Evolutionary conservation across 1,140 invertebrate genomes (phyloP), one percentile per base, ranked within the genome.

Genomic region (Rhysida immarginata): DNA sequence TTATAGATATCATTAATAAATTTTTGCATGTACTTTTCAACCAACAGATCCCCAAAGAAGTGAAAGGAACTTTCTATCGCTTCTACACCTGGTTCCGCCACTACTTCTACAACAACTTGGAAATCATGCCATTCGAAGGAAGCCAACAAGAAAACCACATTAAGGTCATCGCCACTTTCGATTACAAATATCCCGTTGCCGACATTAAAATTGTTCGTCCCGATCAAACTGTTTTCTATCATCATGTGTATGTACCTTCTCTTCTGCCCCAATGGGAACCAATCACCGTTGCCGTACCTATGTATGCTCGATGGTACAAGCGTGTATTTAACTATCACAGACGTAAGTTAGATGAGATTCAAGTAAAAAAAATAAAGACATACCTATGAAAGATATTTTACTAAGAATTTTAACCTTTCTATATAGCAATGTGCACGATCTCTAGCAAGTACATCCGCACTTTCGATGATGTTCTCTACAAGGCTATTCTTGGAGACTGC

Each of bases 81-180:
- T 8, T 51, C 13, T 51, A 24, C 20, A 5, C 16, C 3, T 55
- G 18, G 5, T 26, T 55, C 24, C 41, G 24, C 16, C 54, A 55
- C 44, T 18, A 11, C 16, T 55, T 29, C 44, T 55, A 55, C 43
- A 26, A 49, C 25, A 49, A 55, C 18, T 2, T 55, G 2, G 8
- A 55, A 53, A 25, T 29, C 18, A n/a, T 14, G 3, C 2, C 11
- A 5, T 13, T 23, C 5, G 8, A 25, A 8, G 54, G 14, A 20
- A 35, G 3, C 21, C 54, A 50, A 8, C 18, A 8, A 27, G 20
- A 27, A 16, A 26, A 42, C 16, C 20, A 25, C 24, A 43, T 56
- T 18, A 56, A 50, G 21, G 18, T 56, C 16, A 27, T 5, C 3
- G 55, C 25, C 25, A 56, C 51, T 26, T 2, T 26, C 26, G 51